Evolutionary conservation across 2,797 vertebrate species (phyloP), one percentile per base, ranked within the genome.

Genomic region (Selene dorsalis): DNA sequence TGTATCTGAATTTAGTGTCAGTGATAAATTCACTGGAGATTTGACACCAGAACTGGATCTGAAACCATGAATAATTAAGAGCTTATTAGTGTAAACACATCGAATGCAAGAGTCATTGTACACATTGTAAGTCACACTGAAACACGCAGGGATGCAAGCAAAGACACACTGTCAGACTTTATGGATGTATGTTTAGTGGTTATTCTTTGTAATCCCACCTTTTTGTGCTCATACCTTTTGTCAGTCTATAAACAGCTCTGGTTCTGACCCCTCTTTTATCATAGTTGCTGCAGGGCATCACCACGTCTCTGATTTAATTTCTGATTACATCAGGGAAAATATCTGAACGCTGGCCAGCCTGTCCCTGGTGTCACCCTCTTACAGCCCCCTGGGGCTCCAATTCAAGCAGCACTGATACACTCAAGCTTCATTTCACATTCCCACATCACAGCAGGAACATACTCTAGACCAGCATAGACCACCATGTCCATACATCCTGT

Each of bases 311-410:
- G 84, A 82, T 87, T 83, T 28, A 48, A 78, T 82, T 85, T 82
- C 68, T 84, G 80, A 85, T 85, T 64, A 73, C 83, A 78, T 80
- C 61, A 62, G 57, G 53, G 56, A 45, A 82, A 81, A 77, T 69
- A 59, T 79, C 22, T 79, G 50, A 80, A 80, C 61, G 35, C n/a
- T 28, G 35, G 50, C 72, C 43, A 67, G 50, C 24, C 55, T 41
- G 59, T 59, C 66, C 79, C 22, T 17, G 35, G 58, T 68, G 57
- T 58, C 78, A 85, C 56, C 75, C 32, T 16, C 45, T 28, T 59
- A 13, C 57, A 60, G 50, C 35, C 18, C 74, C 58, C 14, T 10
- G 14, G 50, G 80, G 67, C 58, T 73, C 28, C 47, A 73, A 35
- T 66, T 75, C 47, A 89, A 81, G 56, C 32, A 58, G 41, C 66